Base-by-base conservation (phyloP, 2,113 vertebrate genomes). In the Sardina pilchardus region DNA sequence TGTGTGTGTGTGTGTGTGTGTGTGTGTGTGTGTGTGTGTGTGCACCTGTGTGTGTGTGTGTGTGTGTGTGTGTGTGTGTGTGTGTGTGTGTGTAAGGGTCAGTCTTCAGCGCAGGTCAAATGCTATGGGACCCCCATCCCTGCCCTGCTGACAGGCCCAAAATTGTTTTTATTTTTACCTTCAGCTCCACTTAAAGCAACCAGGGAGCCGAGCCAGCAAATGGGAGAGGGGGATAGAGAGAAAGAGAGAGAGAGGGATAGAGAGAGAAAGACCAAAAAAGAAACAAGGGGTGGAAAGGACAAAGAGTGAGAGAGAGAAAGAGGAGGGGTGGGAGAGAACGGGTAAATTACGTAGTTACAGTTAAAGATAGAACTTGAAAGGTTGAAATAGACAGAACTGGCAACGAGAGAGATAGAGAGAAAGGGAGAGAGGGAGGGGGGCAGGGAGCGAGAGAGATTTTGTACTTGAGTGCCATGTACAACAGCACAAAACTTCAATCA, bases 111-210 rank as follows among this genome's bases (percentile, higher is more conserved):
- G 16, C 50, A 53, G 50, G 50, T 53, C 50, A 53, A 53, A 53
- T 14, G 12, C 26, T 10, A 63, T 5, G 56, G 56, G 24, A 63
- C 56, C 24, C 24, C 56, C 9, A 26, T 24, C 56, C 56, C 24
- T 63, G 56, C 24, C n/a, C 56, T 63, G 56, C 56, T 63, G 56
- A 63, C 56, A 63, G 24, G 24, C 21, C 56, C 21, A 24, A 63
- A 63, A 63, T n/a, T n/a, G 56, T 63, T 24, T 63, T 63, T 63
- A 24, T 63, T 63, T 63, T 63, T 63, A 63, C 56, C 56, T n/a
- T 63, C 56, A 63, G 56, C 56, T n/a, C 56, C 56, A 26, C 50
- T 53, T 53, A 53, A 19, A 53, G 50, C 50, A 53, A 14, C 45
- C 45, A 47, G 3, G 16, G 50, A 53, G 50, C 17, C 50, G 3